A percentile compares a stretch with the other conserved stretches of the same genome.
Evolutionary conservation across 2,113 vertebrate genomes (phyloP).

Genomic region (Sprattus sprattus): DNA sequence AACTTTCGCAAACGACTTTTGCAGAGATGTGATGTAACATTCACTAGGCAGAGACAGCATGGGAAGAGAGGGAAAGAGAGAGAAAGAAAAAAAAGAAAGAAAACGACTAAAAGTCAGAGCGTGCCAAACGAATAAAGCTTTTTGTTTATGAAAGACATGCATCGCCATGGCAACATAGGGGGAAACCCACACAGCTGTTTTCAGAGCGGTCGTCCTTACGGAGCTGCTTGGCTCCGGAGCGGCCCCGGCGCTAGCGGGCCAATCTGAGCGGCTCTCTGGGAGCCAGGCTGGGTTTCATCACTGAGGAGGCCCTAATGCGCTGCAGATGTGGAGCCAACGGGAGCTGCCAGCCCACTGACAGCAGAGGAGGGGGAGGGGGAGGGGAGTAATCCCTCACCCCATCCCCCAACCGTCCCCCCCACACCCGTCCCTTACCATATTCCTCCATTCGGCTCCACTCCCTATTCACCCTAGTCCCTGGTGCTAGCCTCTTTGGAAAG

Average conservation of each 20-base stretch:
- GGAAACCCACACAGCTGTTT: conserved; percentile 75
- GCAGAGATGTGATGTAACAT: conserved; percentile 44
- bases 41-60: conserved; percentile 35
- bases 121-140: conserved; percentile 40
- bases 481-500: not conserved
- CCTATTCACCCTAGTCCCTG: not conserved
- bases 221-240: conserved; percentile 49
- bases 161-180: conserved; percentile 65
- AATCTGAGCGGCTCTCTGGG: conserved; percentile 56
- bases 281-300: conserved; percentile 69
- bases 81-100: conserved; percentile 42
- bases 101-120: not conserved
- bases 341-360: conserved; percentile 56
- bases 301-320: conserved; percentile 61
- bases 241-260: conserved; percentile 43
- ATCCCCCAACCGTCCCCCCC: not conserved
- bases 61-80: conserved; percentile 50
- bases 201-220: conserved; percentile 53
- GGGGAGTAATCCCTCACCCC: conserved; percentile 5
- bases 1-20: conserved; percentile 32
- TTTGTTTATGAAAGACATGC: conserved; percentile 61
- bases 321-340: conserved; percentile 68
- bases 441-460: not conserved
- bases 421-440: not conserved
- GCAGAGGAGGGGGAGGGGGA: conserved; percentile 16